phyloP scores from a whole-genome alignment of 2,113 vertebrate genomes.

The Euleptes europaea region DNA sequence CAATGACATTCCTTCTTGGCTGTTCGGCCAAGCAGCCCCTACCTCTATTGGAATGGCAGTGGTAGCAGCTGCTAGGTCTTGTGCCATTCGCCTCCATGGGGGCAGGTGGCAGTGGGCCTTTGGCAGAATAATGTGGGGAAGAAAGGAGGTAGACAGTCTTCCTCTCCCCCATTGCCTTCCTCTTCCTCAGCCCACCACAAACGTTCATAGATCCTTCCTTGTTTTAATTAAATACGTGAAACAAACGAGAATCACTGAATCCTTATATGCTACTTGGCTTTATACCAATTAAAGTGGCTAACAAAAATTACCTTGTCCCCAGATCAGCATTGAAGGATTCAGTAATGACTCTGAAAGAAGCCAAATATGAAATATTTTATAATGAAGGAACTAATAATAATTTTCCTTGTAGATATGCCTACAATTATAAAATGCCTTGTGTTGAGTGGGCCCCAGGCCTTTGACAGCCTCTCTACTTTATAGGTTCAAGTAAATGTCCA shows the following conservation, averaged over 20 bases:
- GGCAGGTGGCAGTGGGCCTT: not conserved
- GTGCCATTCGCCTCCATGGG: not conserved
- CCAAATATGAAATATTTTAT: not conserved
- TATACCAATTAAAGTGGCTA: not conserved
- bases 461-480: too few relatives aligned
- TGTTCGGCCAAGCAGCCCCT: not conserved
- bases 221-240: not conserved
- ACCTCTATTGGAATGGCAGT: not conserved
- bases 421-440: not conserved
- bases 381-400: not conserved
- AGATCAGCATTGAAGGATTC: not conserved
- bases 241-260: not conserved
- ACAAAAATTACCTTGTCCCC: not conserved
- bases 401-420: not conserved
- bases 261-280: not conserved
- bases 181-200: not conserved
- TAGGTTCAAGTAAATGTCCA: too few relatives aligned
- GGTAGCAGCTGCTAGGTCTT: not conserved
- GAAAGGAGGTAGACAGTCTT: not conserved
- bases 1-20: not conserved
- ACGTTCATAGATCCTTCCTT: not conserved
- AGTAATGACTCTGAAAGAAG: not conserved
- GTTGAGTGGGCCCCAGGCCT: too few relatives aligned
- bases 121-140: not conserved
- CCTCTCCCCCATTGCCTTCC: not conserved